A percentile compares a stretch with the other conserved stretches of the same genome.
Evolutionary conservation across 2,888 invertebrate genomes (phyloP).

Genomic region (Chrysina gloriosa): DNA sequence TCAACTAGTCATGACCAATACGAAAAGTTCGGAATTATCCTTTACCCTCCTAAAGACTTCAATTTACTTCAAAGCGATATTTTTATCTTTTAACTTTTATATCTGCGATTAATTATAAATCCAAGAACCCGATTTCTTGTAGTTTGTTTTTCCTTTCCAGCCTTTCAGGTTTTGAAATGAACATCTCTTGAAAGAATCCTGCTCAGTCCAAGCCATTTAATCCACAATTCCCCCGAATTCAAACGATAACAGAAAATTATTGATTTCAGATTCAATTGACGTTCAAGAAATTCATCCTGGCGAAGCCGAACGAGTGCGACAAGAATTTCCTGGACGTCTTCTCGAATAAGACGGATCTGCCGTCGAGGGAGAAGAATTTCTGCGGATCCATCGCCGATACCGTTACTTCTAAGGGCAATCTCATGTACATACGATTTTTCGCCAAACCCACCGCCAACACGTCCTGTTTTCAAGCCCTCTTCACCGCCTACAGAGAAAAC

Average conservation of each 20-base stretch:
- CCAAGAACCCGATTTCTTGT: too few species aligned
- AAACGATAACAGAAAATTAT: neutral
- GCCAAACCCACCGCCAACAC: slow-evolving; percentile 70
- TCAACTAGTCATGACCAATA: too few species aligned
- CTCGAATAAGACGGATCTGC: slow-evolving; percentile 72
- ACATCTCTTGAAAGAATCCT: too few species aligned
- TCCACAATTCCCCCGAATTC: too few species aligned
- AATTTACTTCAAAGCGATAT: too few species aligned
- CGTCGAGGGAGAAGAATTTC: slow-evolving; percentile 74
- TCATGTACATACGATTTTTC: slow-evolving; percentile 81
- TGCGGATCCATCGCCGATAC: slow-evolving; percentile 89
- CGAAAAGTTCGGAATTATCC: too few species aligned
- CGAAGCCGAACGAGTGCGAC: slow-evolving; percentile 82
- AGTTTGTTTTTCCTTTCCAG: too few species aligned
- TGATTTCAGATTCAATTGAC: slow-evolving; percentile 75
- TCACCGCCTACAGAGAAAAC: slow-evolving; percentile 79
- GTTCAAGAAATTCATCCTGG: slow-evolving; percentile 74
- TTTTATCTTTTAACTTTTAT: too few species aligned
- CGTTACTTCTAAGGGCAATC: slow-evolving; percentile 74
- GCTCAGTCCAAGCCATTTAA: too few species aligned
- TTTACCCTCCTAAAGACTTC: too few species aligned
- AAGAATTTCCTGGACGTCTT: slow-evolving; percentile 82
- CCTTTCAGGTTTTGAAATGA: too few species aligned
- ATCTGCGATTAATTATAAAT: too few species aligned
- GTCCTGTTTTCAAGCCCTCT: slow-evolving; percentile 77